phyloP scores from a whole-genome alignment of 30 jellyfish, hydroid and myxozoan genomes.

The Phacellophora camtschatica region DNA sequence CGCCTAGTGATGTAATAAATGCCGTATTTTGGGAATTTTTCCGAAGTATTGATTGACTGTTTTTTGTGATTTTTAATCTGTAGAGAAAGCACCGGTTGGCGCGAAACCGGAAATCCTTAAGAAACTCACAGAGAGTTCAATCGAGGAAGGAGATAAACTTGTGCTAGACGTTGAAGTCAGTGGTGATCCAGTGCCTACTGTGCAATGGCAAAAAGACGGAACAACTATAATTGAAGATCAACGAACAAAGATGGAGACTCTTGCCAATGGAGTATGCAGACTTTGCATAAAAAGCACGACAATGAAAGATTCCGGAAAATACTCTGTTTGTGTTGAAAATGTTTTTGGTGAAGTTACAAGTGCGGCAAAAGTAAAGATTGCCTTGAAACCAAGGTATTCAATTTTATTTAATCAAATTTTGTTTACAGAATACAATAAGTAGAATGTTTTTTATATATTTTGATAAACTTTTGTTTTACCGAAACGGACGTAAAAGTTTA shows the following conservation, averaged over 20 bases:
- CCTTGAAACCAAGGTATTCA: slow-evolving; percentile 2
- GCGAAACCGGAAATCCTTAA: slow-evolving; percentile 35
- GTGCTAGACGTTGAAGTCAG: slow-evolving; percentile 31
- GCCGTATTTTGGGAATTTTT: too few relatives aligned
- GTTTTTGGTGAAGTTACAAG: slow-evolving; percentile 63
- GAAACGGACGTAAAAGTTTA: too few relatives aligned
- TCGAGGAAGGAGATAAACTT: slow-evolving; percentile 38
- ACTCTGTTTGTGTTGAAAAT: slow-evolving; percentile 58
- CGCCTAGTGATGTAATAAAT: too few relatives aligned
- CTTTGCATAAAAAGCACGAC: slow-evolving; percentile 53
- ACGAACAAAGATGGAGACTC: slow-evolving; percentile 51
- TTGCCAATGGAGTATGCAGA: slow-evolving; percentile 38
- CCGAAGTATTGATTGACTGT: too few relatives aligned
- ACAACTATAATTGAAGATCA: slow-evolving; percentile 13
- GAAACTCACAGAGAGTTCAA: not conserved
- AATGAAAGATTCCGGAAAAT: slow-evolving; percentile 75
- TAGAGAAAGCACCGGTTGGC: slow-evolving; percentile 30
- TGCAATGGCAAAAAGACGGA: slow-evolving; percentile 74
- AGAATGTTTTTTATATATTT: too few relatives aligned
- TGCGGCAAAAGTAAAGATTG: slow-evolving; percentile 34
- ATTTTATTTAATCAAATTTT: not conserved
- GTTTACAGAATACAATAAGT: too few relatives aligned
- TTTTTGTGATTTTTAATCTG: too few relatives aligned
- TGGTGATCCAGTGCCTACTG: slow-evolving; percentile 77
- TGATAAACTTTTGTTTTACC: too few relatives aligned